Evolutionary conservation across 2,113 vertebrate genomes (phyloP).

Genomic region (Zootoca vivipara): DNA sequence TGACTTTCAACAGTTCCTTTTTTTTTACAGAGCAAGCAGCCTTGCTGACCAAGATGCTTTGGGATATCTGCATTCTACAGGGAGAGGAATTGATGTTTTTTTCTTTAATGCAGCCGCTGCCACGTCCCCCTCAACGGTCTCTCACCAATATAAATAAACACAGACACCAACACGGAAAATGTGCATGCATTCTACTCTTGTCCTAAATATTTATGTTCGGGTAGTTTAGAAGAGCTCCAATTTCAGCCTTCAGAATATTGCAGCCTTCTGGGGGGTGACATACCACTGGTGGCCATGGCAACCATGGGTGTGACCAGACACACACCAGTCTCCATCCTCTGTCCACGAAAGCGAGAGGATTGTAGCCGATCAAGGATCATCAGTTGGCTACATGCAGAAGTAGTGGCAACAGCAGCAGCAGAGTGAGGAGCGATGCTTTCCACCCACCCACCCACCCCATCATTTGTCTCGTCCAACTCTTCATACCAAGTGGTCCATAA

Average conservation of each 20-base stretch:
- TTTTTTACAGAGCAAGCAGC: no score
- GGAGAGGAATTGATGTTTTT: not conserved
- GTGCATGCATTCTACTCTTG: not conserved
- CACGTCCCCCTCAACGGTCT: not conserved
- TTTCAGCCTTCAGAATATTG: not conserved
- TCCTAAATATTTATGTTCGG: not conserved
- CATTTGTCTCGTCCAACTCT: not conserved
- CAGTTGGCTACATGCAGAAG: not conserved
- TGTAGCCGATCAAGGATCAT: no score
- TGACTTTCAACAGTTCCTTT: not conserved
- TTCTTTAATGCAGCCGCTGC: not conserved
- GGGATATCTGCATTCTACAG: not conserved
- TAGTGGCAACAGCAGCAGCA: not conserved
- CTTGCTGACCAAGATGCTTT: not conserved
- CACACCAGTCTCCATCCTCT: no score
- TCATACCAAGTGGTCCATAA: no score
- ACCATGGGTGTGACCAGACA: no score
- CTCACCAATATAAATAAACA: conserved; percentile 31
- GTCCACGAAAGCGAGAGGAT: no score
- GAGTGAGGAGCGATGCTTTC: not conserved
- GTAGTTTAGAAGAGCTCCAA: not conserved
- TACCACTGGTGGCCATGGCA: no score
- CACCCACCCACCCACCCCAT: not conserved
- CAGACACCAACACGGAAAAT: conserved; percentile 1
- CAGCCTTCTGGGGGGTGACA: not conserved